Evolutionary conservation across 2,888 invertebrate species (phyloP).

Genomic region (Sarcophaga rosellei): DNA sequence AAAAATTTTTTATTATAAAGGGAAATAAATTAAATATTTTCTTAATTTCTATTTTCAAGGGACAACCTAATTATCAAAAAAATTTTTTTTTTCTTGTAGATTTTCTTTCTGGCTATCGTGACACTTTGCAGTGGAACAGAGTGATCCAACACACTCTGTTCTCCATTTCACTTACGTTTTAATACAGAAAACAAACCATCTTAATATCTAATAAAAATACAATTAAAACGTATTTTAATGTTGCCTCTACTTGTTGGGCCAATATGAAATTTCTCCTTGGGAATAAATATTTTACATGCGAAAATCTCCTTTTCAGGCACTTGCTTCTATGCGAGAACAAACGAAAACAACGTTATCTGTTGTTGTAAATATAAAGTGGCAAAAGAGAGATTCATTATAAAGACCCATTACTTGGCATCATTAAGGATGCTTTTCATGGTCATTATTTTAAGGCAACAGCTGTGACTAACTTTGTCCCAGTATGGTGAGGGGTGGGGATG

Average conservation of each 20-base stretch:
- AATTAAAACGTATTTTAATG: constrained; percentile 73
- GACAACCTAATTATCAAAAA: too few relatives aligned
- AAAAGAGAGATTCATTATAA: constrained; percentile 67
- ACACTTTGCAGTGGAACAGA: too few relatives aligned
- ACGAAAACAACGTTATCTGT: constrained; percentile 37
- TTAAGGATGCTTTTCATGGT: constrained; percentile 81
- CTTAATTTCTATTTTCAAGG: too few relatives aligned
- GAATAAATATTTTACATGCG: neutral
- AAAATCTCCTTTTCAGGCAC: constrained; percentile 43
- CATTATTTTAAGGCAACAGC: constrained; percentile 81
- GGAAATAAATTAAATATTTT: too few relatives aligned
- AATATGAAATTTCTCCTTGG: neutral
- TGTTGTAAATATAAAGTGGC: constrained; percentile 59
- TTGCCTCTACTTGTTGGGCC: constrained; percentile 34
- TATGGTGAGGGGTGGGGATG: constrained; percentile 16
- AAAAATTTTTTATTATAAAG: too few relatives aligned
- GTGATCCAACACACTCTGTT: too few relatives aligned
- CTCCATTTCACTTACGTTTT: neutral
- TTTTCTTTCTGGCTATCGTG: neutral
- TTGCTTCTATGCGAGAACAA: constrained; percentile 53
- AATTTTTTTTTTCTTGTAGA: neutral
- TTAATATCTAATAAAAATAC: constrained; percentile 78
- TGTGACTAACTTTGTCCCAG: constrained; percentile 72
- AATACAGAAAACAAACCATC: constrained; percentile 47
- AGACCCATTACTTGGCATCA: constrained; percentile 79